These are phyloP conservation scores for Lasaia peninsularis DNA, from an alignment of 1,140 invertebrate species.

Conservation along the genomic window DNA sequence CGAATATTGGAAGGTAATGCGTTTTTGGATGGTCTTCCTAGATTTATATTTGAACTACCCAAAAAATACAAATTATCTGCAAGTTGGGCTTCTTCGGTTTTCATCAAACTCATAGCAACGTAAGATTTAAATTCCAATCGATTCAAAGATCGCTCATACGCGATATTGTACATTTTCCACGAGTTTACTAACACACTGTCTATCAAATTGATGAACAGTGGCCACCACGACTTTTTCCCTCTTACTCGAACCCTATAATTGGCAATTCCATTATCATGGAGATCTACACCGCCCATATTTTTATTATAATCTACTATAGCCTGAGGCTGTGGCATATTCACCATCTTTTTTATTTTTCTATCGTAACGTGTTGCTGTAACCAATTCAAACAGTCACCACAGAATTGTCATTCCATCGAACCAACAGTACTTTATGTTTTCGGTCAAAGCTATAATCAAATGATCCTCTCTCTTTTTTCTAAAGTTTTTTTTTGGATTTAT, in stretches of 20 bases:
- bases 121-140: slow-evolving; percentile 13
- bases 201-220: slow-evolving; percentile 15
- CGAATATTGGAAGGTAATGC: slow-evolving; percentile 12
- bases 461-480: slow-evolving; percentile 11
- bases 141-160: slow-evolving; percentile 14
- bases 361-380: slow-evolving; percentile 21
- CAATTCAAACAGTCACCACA: slow-evolving; percentile 10
- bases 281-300: slow-evolving; percentile 19
- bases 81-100: slow-evolving; percentile 18
- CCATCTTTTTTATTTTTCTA: slow-evolving; percentile 16
- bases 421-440: slow-evolving; percentile 16
- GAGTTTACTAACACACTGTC: slow-evolving; percentile 10
- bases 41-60: slow-evolving; percentile 17
- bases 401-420: slow-evolving; percentile 18
- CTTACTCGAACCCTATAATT: slow-evolving; percentile 21
- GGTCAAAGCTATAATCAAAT: slow-evolving; percentile 11
- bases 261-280: slow-evolving; percentile 19
- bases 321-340: slow-evolving; percentile 8
- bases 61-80: slow-evolving; percentile 15
- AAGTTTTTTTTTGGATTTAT: slow-evolving; percentile 11
- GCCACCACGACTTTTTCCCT: slow-evolving; percentile 14
- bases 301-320: slow-evolving; percentile 18
- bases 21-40: slow-evolving; percentile 16
- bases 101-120: slow-evolving; percentile 16
- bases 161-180: slow-evolving; percentile 14